phyloP scores from a whole-genome alignment of 92 coral and sea anemone species.

The Paramuricea clavata region DNA sequence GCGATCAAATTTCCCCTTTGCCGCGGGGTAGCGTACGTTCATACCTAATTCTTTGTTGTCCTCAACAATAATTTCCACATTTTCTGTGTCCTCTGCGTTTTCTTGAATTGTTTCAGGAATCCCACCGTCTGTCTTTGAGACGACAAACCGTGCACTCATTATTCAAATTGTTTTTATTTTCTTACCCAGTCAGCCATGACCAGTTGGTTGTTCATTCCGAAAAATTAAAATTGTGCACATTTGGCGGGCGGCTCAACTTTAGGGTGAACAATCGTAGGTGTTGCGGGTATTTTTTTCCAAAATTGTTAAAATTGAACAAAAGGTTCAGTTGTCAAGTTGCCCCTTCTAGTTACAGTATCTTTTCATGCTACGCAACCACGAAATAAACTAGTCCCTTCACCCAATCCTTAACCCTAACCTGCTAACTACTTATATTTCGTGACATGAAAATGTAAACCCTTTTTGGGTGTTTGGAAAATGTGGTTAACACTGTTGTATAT shows the following conservation, averaged over 20 bases:
- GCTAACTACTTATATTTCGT: too few species aligned
- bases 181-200: not conserved
- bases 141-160: conserved; percentile 53
- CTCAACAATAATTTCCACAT: not conserved
- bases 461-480: too few species aligned
- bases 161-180: not conserved
- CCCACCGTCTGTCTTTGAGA: conserved; percentile 36
- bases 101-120: conserved; percentile 6
- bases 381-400: too few species aligned
- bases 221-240: not conserved
- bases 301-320: too few species aligned
- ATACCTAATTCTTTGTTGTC: conserved; percentile 28
- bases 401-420: too few species aligned
- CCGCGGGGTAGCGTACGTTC: not conserved
- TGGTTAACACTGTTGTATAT: too few species aligned
- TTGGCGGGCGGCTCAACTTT: not conserved
- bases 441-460: too few species aligned
- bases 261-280: not conserved
- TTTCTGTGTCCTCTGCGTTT: not conserved
- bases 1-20: conserved; percentile 5
- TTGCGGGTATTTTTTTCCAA: not conserved
- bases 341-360: too few species aligned
- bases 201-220: not conserved
- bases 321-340: too few species aligned
- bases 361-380: too few species aligned